Evolutionary conservation across 2,797 vertebrate genomes (phyloP).

Genomic region (Mormyrops boulengeri): DNA sequence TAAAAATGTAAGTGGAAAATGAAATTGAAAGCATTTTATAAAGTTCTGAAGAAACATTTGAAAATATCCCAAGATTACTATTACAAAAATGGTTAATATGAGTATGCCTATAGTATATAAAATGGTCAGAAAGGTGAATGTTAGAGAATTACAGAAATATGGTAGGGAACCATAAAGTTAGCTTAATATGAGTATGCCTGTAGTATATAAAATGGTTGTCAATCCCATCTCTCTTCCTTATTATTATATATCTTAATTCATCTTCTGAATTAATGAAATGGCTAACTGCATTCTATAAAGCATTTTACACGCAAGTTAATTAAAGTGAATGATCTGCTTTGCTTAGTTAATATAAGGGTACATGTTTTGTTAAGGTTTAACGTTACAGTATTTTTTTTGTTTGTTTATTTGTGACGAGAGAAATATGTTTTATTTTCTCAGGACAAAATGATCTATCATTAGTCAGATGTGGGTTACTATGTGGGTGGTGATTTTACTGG

Average conservation of each 20-base stretch:
- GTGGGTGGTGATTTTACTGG: slow-evolving; percentile 27
- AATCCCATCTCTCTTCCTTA: background rate
- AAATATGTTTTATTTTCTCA: slow-evolving; percentile 35
- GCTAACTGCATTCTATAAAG: background rate
- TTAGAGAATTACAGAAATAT: background rate
- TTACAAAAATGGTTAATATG: background rate
- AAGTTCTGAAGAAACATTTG: background rate
- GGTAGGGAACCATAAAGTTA: background rate
- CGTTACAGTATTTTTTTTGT: background rate
- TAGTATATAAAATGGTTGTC: background rate
- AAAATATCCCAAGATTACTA: background rate
- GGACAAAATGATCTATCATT: slow-evolving; percentile 55
- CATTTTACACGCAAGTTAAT: background rate
- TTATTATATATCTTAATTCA: background rate
- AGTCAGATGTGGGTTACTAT: slow-evolving; percentile 45
- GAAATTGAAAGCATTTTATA: background rate
- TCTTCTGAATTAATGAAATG: background rate
- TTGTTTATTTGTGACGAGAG: slow-evolving; percentile 17
- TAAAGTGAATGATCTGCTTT: background rate
- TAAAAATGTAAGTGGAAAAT: background rate
- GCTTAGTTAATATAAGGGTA: background rate
- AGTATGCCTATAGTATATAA: too few relatives aligned
- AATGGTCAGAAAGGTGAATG: background rate
- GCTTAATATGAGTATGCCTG: background rate
- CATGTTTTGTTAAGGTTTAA: background rate